Conservation (phyloP, 2,113 vertebrate genomes). For the Centropus bengalensis region DNA sequence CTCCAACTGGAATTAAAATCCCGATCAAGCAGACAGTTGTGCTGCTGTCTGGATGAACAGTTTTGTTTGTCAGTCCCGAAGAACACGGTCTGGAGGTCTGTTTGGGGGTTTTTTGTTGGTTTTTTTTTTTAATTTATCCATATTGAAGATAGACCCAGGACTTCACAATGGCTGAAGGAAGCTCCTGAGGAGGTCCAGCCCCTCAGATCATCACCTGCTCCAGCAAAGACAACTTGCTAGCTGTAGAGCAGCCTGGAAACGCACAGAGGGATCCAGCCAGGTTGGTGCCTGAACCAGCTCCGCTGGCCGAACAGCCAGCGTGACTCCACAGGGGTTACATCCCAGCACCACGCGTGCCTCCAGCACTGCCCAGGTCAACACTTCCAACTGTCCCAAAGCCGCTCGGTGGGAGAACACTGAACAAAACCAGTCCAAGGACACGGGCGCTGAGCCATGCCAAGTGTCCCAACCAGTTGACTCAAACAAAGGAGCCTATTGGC, state of each 20-base stretch:
- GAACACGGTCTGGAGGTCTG: neutral
- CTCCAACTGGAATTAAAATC: neutral
- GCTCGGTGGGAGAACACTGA: neutral
- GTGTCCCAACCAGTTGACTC: neutral
- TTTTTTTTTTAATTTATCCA: neutral
- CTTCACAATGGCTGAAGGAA: neutral
- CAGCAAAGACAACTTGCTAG: neutral
- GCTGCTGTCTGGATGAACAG: neutral
- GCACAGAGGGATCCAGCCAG: neutral
- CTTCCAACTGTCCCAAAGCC: fast-evolving
- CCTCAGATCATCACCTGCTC: neutral
- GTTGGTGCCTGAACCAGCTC: neutral
- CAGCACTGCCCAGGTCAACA: fast-evolving
- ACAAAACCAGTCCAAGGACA: neutral
- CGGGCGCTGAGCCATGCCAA: neutral
- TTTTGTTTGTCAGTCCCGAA: neutral
- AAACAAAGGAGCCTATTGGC: neutral
- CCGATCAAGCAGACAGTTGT: fast-evolving
- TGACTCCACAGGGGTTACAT: fast-evolving
- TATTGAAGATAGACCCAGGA: neutral
- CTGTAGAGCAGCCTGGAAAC: neutral
- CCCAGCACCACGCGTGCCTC: fast-evolving
- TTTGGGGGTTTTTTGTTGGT: neutral
- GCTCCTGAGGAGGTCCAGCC: neutral
- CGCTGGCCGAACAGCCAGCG: neutral